phyloP scores from a whole-genome alignment of 2,797 vertebrate species.

The Acrossocheilus fasciatus region DNA sequence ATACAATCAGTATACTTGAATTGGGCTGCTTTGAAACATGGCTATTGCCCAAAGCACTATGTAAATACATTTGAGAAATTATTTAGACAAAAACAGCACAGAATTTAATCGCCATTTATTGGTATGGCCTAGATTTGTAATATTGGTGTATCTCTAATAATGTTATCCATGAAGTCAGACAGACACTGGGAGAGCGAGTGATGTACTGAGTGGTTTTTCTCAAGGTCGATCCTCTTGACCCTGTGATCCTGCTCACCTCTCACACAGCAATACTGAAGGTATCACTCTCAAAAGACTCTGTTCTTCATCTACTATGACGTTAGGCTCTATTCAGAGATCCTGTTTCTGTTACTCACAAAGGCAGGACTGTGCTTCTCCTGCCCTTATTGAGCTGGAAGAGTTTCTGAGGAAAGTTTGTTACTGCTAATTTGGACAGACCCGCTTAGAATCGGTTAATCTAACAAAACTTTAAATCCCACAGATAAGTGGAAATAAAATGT shows the following conservation, averaged over 20 bases:
- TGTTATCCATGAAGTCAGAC: background rate
- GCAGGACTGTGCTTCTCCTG: conserved; percentile 4
- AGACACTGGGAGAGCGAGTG: too few relatives aligned
- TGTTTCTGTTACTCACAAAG: conserved; percentile 10
- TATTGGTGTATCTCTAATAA: background rate
- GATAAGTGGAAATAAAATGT: conserved; percentile 8
- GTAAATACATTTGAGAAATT: too few relatives aligned
- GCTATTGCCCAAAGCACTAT: too few relatives aligned
- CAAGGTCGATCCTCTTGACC: background rate
- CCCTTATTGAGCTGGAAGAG: background rate
- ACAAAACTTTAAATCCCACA: conserved; percentile 9
- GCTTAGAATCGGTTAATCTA: conserved; percentile 12
- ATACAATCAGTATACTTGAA: too few relatives aligned
- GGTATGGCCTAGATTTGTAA: background rate
- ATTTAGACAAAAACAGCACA: too few relatives aligned
- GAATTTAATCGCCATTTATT: background rate
- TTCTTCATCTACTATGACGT: conserved; percentile 14
- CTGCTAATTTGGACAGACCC: conserved; percentile 8
- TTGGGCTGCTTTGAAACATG: too few relatives aligned
- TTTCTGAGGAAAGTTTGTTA: background rate
- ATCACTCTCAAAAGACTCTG: conserved; percentile 23
- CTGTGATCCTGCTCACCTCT: background rate
- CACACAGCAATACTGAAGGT: conserved; percentile 12
- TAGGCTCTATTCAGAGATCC: conserved; percentile 24
- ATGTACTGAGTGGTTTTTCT: background rate